phyloP scores from a whole-genome alignment of 2,888 invertebrate genomes.

The Scaptomyza polygonia region DNA sequence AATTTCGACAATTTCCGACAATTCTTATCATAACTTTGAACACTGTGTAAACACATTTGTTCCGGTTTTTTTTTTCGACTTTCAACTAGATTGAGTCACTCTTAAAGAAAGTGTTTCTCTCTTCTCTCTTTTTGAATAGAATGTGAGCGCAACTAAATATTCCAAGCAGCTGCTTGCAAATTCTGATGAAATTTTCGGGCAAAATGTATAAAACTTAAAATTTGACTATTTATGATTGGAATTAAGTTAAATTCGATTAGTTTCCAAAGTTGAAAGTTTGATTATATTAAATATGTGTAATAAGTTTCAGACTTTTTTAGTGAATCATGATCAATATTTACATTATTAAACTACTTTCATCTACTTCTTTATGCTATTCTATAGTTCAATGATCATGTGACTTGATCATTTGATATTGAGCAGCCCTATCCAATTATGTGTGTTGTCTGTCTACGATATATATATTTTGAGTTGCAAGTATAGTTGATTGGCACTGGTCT shows the following conservation, averaged over 20 bases:
- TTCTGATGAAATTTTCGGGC: conserved; percentile 18
- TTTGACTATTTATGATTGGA: background rate
- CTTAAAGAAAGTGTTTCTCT: background rate
- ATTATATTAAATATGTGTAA: too few species aligned
- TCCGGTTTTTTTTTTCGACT: background rate
- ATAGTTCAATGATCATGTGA: conserved; percentile 22
- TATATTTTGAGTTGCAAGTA: conserved; percentile 8
- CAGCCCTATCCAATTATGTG: conserved; percentile 20
- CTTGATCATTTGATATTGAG: conserved; percentile 11
- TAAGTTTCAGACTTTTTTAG: too few species aligned
- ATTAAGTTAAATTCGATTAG: too few species aligned
- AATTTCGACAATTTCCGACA: background rate
- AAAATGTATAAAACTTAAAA: background rate
- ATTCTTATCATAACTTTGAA: background rate
- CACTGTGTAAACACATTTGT: conserved; percentile 13
- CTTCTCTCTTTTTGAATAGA: background rate
- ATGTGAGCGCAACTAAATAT: conserved; percentile 6
- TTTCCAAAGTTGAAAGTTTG: too few species aligned
- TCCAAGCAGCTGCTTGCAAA: conserved; percentile 9
- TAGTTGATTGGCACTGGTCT: conserved; percentile 15
- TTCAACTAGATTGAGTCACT: conserved; percentile 10
- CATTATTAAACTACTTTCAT: background rate
- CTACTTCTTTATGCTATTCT: background rate
- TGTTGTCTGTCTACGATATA: background rate
- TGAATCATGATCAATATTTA: background rate